Conservation (phyloP, 2,888 invertebrate species). For the Rhagium mordax region DNA sequence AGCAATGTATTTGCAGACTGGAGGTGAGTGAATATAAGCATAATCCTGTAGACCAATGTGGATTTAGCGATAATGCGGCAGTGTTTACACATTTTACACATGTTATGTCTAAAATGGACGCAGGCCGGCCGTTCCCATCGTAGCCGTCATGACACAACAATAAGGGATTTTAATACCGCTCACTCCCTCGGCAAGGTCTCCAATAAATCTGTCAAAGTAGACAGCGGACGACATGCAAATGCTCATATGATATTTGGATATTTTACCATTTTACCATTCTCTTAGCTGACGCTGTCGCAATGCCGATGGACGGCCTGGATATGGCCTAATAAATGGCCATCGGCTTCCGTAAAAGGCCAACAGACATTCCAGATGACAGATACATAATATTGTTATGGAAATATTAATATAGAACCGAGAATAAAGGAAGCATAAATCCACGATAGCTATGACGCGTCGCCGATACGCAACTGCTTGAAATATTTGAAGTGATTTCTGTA, state of each 20-base stretch:
- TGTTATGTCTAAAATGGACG: slow-evolving; percentile 52
- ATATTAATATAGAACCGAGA: slow-evolving; percentile 67
- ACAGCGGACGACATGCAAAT: slow-evolving; percentile 68
- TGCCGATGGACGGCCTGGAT: slow-evolving; percentile 61
- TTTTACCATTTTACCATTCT: slow-evolving; percentile 51
- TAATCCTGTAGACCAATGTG: slow-evolving; percentile 46
- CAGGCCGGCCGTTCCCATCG: slow-evolving; percentile 39
- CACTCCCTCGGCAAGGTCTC: slow-evolving; percentile 56
- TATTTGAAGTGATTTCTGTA: slow-evolving; percentile 42
- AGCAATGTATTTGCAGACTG: neutral
- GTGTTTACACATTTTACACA: slow-evolving; percentile 49
- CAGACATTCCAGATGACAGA: slow-evolving; percentile 65
- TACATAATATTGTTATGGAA: slow-evolving; percentile 69
- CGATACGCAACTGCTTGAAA: slow-evolving; percentile 54
- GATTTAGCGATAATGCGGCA: slow-evolving; percentile 51
- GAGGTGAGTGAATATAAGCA: slow-evolving; percentile 32
- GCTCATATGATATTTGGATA: slow-evolving; percentile 67
- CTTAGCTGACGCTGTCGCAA: slow-evolving; percentile 52
- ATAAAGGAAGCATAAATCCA: slow-evolving; percentile 68
- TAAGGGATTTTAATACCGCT: slow-evolving; percentile 65
- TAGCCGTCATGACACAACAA: slow-evolving; percentile 58
- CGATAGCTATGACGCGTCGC: slow-evolving; percentile 51
- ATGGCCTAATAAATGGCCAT: slow-evolving; percentile 62
- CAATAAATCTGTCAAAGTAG: slow-evolving; percentile 69
- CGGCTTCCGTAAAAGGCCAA: slow-evolving; percentile 59